Evolutionary conservation across 1,140 invertebrate genomes (phyloP).

Genomic region (Drosophila yakuba): DNA sequence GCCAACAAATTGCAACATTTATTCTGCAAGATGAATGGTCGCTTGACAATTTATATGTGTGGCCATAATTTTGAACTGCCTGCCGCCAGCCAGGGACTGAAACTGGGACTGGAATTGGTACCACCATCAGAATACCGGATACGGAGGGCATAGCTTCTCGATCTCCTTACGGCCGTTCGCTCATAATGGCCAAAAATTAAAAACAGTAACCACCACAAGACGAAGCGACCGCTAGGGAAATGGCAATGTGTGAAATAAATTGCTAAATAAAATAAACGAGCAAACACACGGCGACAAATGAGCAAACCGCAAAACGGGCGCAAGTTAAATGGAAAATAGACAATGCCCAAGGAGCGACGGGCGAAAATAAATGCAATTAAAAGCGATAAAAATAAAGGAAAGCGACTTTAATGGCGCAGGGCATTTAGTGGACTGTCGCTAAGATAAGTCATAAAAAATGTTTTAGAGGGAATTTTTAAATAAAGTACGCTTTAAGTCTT

Average conservation of each 20-base stretch:
- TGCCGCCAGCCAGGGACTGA: conserved; percentile 38
- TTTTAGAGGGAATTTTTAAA: neutral
- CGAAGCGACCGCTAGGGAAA: conserved; percentile 58
- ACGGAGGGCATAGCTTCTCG: conserved; percentile 6
- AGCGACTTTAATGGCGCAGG: conserved; percentile 66
- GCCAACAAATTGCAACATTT: conserved; percentile 83
- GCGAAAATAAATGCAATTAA: conserved; percentile 74
- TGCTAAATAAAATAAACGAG: conserved; percentile 82
- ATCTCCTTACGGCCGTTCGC: conserved; percentile 57
- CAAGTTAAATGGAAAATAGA: conserved; percentile 15
- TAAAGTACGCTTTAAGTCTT: neutral
- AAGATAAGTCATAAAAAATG: conserved; percentile 18
- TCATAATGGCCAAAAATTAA: conserved; percentile 83
- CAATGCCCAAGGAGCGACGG: conserved; percentile 35
- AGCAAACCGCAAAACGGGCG: conserved; percentile 39
- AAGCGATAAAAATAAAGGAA: conserved; percentile 79
- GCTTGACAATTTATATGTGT: conserved; percentile 83
- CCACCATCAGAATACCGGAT: too few relatives aligned
- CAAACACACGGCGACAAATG: conserved; percentile 74
- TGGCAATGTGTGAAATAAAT: conserved; percentile 79
- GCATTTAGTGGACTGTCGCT: conserved; percentile 52
- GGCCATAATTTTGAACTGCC: conserved; percentile 66
- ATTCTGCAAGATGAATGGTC: conserved; percentile 81
- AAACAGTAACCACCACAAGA: conserved; percentile 73
- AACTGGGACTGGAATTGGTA: neutral